Evolutionary conservation across 2,797 vertebrate species (phyloP).

Genomic region (Amniataba percoides): DNA sequence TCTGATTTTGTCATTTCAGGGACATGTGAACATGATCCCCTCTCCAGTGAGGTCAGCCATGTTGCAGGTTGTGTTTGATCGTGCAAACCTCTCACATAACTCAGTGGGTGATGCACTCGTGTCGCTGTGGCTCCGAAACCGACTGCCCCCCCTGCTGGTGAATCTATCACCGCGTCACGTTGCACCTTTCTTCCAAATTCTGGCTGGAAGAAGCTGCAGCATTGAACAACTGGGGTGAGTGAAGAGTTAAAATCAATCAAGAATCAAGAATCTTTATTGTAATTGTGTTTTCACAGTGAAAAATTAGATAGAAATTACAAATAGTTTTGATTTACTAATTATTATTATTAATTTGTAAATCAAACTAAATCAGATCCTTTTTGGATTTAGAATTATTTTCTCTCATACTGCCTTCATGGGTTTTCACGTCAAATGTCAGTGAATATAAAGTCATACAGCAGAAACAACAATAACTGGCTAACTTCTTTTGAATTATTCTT

Average conservation of each 20-base stretch:
- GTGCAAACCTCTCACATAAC: slow-evolving; percentile 73
- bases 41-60: slow-evolving; percentile 70
- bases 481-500: not conserved
- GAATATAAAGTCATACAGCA: not conserved
- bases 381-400: not conserved
- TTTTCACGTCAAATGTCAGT: not conserved
- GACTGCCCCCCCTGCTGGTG: slow-evolving; percentile 76
- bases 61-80: slow-evolving; percentile 79
- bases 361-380: not conserved
- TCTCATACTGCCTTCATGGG: not conserved
- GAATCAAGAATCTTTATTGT: too few species aligned
- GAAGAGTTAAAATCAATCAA: too few species aligned
- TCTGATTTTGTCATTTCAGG: slow-evolving; percentile 35
- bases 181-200: slow-evolving; percentile 68
- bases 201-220: slow-evolving; percentile 74
- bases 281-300: too few species aligned
- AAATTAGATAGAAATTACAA: too few species aligned
- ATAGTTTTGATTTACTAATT: too few species aligned
- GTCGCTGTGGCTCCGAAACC: slow-evolving; percentile 69
- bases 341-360: too few species aligned
- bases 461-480: not conserved
- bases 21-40: slow-evolving; percentile 39
- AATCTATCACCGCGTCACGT: slow-evolving; percentile 64
- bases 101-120: slow-evolving; percentile 65
- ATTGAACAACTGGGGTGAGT: slow-evolving; percentile 70